phyloP scores from a whole-genome alignment of 1,140 invertebrate species.

The Drosophila ananassae region DNA sequence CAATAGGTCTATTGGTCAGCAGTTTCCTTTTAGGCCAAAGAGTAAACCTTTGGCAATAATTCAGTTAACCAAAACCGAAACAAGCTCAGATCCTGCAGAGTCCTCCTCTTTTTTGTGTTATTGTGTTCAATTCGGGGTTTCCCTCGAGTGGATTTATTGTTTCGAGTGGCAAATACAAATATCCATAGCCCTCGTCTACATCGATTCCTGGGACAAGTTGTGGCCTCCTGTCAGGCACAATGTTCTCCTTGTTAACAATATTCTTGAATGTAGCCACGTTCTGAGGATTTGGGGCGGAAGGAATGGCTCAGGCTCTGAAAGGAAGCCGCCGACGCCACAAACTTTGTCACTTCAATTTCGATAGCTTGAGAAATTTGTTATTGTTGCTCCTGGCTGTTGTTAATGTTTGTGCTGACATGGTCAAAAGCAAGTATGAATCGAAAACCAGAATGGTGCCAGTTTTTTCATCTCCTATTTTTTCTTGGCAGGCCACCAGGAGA shows the following conservation, averaged over 20 bases:
- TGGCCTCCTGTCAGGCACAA: conserved; percentile 63
- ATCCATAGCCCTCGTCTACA: conserved; percentile 40
- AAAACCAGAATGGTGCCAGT: conserved; percentile 48
- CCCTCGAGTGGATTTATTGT: conserved; percentile 76
- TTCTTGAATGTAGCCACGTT: conserved; percentile 50
- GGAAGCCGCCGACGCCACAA: conserved; percentile 13
- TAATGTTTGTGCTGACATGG: conserved; percentile 70
- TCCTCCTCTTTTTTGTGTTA: neutral
- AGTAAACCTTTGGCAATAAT: conserved; percentile 11
- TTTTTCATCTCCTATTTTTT: conserved; percentile 9
- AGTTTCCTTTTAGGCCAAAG: neutral
- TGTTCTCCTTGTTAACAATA: conserved; percentile 70
- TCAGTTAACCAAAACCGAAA: conserved; percentile 5
- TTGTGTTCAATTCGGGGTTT: conserved; percentile 16
- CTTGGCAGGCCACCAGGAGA: conserved; percentile 51
- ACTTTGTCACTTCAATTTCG: conserved; percentile 76
- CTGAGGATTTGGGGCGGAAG: conserved; percentile 1
- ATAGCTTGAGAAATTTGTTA: conserved; percentile 62
- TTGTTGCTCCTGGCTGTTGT: conserved; percentile 52
- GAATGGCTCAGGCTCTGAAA: neutral
- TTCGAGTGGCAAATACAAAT: conserved; percentile 75
- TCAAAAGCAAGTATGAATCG: conserved; percentile 35
- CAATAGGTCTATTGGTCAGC: neutral
- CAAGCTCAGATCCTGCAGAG: conserved; percentile 1
- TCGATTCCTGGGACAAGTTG: conserved; percentile 47